Evolutionary conservation across 2,888 invertebrate species (phyloP).

Genomic region (Sphaeridia pumilis): DNA sequence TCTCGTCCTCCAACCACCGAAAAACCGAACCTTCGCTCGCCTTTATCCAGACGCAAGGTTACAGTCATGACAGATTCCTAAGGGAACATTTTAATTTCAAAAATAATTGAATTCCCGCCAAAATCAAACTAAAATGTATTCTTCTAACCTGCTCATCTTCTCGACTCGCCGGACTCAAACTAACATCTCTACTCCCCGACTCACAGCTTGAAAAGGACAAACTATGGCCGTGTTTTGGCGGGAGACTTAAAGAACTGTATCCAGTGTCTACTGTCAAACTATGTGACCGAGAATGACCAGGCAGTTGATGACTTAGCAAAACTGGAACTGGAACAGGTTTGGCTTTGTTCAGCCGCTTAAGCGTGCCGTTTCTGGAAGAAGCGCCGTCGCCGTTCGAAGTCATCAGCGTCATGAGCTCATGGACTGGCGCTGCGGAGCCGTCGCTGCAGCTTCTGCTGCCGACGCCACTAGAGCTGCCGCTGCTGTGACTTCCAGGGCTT

Average conservation of each 20-base stretch:
- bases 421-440: conserved; percentile 9
- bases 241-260: conserved; percentile 12
- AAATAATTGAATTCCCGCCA: neutral
- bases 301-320: conserved; percentile 7
- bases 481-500: conserved; percentile 15
- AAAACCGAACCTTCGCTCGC: conserved; percentile 41
- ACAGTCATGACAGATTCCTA: conserved; percentile 28
- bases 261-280: conserved; percentile 22
- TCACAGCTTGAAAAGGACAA: neutral
- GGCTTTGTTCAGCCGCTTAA: conserved; percentile 20
- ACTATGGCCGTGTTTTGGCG: neutral
- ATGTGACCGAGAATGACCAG: conserved; percentile 11
- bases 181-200: neutral
- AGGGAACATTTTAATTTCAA: neutral
- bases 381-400: conserved; percentile 3
- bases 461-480: conserved; percentile 15
- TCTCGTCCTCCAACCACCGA: conserved; percentile 42
- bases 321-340: conserved; percentile 22
- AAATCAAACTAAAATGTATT: neutral
- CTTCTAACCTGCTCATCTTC: neutral
- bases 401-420: conserved; percentile 14
- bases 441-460: conserved; percentile 18
- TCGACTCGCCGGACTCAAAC: neutral
- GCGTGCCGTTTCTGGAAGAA: conserved; percentile 12
- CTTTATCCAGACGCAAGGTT: conserved; percentile 37